phyloP scores from a whole-genome alignment of 2,797 vertebrate genomes.

The Silurus lanzhouensis region DNA sequence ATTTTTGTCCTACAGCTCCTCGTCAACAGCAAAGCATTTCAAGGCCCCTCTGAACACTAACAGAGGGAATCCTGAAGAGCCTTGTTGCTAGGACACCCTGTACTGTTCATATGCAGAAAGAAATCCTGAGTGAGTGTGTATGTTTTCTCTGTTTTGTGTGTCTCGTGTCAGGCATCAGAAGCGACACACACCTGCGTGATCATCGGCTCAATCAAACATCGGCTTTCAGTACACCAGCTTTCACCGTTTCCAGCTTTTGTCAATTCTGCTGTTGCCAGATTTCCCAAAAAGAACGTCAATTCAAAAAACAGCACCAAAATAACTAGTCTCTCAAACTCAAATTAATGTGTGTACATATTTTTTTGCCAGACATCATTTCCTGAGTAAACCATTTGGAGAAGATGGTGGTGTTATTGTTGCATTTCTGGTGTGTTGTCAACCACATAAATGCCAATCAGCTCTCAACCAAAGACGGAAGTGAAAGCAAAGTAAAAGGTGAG shows the following conservation, averaged over 20 bases:
- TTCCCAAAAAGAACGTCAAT: neutral
- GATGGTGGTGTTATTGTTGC: neutral
- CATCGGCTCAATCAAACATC: neutral
- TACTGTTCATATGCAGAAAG: conserved; percentile 42
- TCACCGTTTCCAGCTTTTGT: neutral
- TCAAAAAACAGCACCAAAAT: neutral
- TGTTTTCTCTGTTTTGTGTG: neutral
- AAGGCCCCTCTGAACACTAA: conserved; percentile 20
- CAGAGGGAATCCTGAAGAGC: conserved; percentile 50
- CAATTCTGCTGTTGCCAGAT: neutral
- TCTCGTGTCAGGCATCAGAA: neutral
- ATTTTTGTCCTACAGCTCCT: conserved; percentile 1
- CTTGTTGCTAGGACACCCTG: conserved; percentile 63
- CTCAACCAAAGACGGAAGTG: too few relatives aligned
- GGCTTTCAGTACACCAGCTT: neutral
- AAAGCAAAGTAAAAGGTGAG: neutral
- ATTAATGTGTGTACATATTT: neutral
- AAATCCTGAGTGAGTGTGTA: conserved; percentile 34
- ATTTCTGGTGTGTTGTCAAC: neutral
- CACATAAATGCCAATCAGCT: neutral
- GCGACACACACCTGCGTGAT: neutral
- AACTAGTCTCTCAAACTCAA: neutral
- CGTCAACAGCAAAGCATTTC: conserved; percentile 15
- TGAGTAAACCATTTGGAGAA: neutral
- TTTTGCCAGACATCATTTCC: neutral